Conservation (phyloP, 2,797 vertebrate species). For the Ispidina picta region DNA sequence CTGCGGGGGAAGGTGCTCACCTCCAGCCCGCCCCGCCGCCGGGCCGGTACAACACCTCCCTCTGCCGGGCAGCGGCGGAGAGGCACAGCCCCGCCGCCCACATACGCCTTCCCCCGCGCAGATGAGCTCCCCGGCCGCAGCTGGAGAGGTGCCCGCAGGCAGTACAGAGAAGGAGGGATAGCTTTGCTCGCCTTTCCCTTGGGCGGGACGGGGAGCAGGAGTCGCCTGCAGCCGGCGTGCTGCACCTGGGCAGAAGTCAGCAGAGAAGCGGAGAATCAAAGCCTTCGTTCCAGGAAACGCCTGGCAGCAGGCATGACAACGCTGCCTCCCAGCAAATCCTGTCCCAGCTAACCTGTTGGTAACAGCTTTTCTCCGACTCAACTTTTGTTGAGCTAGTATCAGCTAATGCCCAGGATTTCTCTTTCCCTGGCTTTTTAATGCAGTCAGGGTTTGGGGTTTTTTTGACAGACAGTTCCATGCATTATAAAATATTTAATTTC, state of each 20-base stretch:
- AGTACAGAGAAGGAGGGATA: background rate
- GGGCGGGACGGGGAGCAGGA: background rate
- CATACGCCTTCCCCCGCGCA: background rate
- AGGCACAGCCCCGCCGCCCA: background rate
- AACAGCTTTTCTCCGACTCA: background rate
- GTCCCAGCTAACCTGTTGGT: background rate
- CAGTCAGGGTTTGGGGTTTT: background rate
- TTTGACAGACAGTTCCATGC: background rate
- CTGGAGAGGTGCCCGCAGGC: background rate
- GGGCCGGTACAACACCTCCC: slow-evolving; percentile 51
- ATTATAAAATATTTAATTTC: background rate
- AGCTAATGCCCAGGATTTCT: background rate
- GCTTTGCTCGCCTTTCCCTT: background rate
- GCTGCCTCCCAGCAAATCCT: background rate
- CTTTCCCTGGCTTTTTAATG: slow-evolving; percentile 16
- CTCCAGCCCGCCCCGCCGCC: background rate
- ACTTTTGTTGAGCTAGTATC: background rate
- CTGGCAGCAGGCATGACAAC: accelerated
- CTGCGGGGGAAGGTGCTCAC: background rate
- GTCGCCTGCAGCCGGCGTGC: background rate
- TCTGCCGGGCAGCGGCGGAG: slow-evolving; percentile 63
- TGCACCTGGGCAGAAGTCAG: background rate
- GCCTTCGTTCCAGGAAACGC: background rate
- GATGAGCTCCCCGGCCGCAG: background rate
- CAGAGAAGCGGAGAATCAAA: background rate